These are phyloP conservation scores for Hiodon alosoides DNA, from an alignment of 2,113 vertebrate species.

Conservation along the genomic window DNA sequence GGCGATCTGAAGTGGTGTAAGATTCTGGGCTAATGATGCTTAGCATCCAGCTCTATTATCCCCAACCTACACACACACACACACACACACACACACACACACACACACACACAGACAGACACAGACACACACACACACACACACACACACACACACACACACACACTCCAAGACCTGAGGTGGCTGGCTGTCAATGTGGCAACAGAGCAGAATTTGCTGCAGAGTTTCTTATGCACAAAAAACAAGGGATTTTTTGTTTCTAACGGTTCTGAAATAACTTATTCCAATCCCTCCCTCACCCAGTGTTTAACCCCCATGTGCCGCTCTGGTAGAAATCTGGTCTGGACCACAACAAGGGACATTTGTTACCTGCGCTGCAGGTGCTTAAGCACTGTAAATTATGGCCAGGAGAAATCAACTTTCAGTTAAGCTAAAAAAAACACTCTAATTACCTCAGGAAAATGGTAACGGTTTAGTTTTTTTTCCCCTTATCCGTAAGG, in stretches of 20 bases:
- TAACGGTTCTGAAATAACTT: conserved; percentile 49
- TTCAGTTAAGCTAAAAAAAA: conserved; percentile 9
- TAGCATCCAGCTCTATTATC: no score
- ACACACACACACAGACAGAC: no score
- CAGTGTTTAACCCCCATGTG: conserved; percentile 48
- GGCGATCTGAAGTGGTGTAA: no score
- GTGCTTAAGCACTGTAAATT: conserved; percentile 50
- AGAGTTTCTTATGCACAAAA: conserved; percentile 40
- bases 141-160: no score
- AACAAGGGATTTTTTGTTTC: conserved; percentile 62
- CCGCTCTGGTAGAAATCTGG: conserved; percentile 63
- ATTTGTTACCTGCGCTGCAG: conserved; percentile 60
- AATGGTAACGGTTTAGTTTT: neutral
- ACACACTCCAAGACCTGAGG: conserved; percentile 17
- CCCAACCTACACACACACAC: no score
- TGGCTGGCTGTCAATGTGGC: conserved; percentile 28
- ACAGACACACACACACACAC: no score
- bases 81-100: no score
- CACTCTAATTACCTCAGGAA: conserved; percentile 25
- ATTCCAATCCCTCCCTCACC: conserved; percentile 61
- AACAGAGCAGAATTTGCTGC: conserved; percentile 29
- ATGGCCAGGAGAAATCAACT: neutral
- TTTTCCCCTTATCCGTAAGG: no score
- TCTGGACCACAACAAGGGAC: conserved; percentile 55
- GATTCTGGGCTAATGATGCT: no score